Base-by-base conservation (phyloP, 2,797 vertebrate genomes). In the Coccyzus lansbergi region DNA sequence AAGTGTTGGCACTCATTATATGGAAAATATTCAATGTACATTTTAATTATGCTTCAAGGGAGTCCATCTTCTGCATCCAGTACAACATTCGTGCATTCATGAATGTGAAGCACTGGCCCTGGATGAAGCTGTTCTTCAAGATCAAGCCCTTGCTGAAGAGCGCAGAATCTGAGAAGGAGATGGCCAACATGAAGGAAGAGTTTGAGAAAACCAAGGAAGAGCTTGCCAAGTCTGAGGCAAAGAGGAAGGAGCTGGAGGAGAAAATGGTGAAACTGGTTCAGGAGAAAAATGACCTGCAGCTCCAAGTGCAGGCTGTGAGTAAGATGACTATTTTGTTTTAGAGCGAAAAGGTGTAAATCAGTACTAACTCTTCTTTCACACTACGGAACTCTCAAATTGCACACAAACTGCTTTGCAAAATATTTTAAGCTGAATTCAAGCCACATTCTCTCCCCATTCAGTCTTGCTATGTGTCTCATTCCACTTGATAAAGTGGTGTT, bases 51-150 rank as follows among this genome's bases (percentile, higher is more conserved):
- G 28, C 68, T 63, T 24, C 84, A 98, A 98, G 98, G 60, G 98
- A 98, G n/a, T 96, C 98, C 7, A 78, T 98, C 33, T 98, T 98
- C 92, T 94, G 96, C 64, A 98, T 98, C 86, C 98, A 98, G 91
- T 98, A 98, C 94, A 98, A 98, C 21, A 48, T 98, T 67, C 97
- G 98, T 1, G 94, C 98, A 22, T 98, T 98, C 97, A 98, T 98
- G 98, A 98, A 98, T 0, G 98, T 98, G 71, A 99, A 98, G 88
- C 98, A 98, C 94, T 99, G 98, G 98, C 98, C 98, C 7, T 98
- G 98, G 98, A 99, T 99, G 98, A 98, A 97, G n/a, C 97, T 99
- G 7, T 98, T 96, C 94, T 98, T 98, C 90, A 98, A 98, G 95
- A 98, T 98, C 77, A 98, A 99, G 87, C 98, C 98, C 10, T 94